Conservation (phyloP, 35 echinoderm and acorn worm species). For the Diadema setosum region DNA sequence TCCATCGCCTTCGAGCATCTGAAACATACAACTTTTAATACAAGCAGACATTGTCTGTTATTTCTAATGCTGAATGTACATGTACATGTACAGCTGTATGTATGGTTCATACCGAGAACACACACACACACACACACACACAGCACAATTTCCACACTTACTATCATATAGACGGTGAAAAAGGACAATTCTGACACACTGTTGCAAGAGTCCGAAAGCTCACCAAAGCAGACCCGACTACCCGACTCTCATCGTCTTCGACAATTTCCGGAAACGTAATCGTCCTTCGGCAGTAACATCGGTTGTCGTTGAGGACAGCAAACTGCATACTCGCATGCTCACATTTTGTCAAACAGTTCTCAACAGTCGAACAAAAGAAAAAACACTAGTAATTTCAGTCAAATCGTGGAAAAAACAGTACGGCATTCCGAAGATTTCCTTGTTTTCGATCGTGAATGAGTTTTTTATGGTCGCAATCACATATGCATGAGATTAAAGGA, state of each 20-base stretch:
- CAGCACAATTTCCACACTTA: not conserved
- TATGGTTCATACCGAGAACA: not conserved
- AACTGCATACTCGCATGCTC: not conserved
- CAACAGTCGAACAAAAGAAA: not conserved
- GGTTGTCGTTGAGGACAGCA: not conserved
- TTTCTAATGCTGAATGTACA: not conserved
- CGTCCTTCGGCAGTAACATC: not conserved
- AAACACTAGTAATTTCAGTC: not conserved
- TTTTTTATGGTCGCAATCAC: not conserved
- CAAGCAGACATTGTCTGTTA: not conserved
- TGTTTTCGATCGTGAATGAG: not conserved
- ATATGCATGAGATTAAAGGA: not conserved
- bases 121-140: not conserved
- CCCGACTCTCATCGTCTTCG: not conserved
- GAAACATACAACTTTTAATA: too few relatives aligned
- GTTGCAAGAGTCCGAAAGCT: not conserved
- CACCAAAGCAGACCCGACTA: not conserved
- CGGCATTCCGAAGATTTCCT: not conserved
- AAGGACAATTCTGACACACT: not conserved
- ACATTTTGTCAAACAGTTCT: not conserved
- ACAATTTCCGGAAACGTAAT: not conserved
- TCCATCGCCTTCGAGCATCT: not conserved
- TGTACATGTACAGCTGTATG: too few relatives aligned
- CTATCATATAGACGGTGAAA: not conserved
- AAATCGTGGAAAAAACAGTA: not conserved